Evolutionary conservation across 2,113 vertebrate genomes (phyloP).

Genomic region (Ictidomys tridecemlineatus): DNA sequence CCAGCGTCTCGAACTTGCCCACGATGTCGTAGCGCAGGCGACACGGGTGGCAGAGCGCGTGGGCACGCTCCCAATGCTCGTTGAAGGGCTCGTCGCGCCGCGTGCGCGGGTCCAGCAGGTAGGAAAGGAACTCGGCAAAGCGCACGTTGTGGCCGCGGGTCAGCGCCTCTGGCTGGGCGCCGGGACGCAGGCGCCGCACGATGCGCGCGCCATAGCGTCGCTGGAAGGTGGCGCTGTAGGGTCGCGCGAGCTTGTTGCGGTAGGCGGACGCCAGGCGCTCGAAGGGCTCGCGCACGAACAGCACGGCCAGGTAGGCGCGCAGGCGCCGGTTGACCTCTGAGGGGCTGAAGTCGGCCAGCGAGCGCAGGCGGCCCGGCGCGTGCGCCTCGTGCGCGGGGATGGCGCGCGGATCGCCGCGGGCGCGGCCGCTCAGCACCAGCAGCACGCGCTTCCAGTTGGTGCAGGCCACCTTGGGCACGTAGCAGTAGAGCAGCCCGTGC

Average conservation of each 20-base stretch:
- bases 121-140: constrained; percentile 96
- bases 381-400: constrained; percentile 95
- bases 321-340: constrained; percentile 94
- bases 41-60: constrained; percentile 97
- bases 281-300: constrained; percentile 96
- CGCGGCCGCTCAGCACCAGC: constrained; percentile 93
- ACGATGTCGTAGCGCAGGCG: constrained; percentile 95
- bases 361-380: constrained; percentile 90
- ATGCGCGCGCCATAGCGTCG: constrained; percentile 95
- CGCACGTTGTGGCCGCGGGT: constrained; percentile 93
- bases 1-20: constrained; percentile 98
- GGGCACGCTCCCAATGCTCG: constrained; percentile 97
- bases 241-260: constrained; percentile 95
- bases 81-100: constrained; percentile 95
- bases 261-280: constrained; percentile 97
- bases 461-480: constrained; percentile 97
- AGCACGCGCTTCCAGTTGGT: constrained; percentile 98
- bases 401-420: constrained; percentile 88
- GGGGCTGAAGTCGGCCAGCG: constrained; percentile 92
- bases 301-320: constrained; percentile 95
- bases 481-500: constrained; percentile 95
- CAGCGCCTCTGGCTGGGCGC: constrained; percentile 89
- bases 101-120: constrained; percentile 94
- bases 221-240: constrained; percentile 96
- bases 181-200: constrained; percentile 91